A percentile compares a stretch with the other conserved stretches of the same genome.
phyloP scores from a whole-genome alignment of 2,888 invertebrate species.

The Dione juno region DNA sequence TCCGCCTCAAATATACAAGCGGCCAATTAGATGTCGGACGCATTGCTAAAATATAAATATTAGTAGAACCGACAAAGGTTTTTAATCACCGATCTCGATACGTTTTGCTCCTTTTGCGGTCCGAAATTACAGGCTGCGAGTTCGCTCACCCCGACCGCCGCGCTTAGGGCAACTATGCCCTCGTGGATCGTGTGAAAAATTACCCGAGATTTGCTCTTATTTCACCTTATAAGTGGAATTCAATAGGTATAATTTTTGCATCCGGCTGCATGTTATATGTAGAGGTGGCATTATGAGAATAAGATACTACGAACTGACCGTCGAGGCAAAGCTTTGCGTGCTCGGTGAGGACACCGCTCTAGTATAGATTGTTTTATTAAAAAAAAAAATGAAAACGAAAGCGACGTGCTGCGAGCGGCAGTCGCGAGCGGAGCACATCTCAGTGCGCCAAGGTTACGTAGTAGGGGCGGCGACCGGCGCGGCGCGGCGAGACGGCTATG shows the following conservation, averaged over 20 bases:
- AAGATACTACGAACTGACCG: constrained; percentile 42
- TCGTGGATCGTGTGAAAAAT: constrained; percentile 82
- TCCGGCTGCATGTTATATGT: constrained; percentile 62
- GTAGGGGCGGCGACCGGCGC: constrained; percentile 76
- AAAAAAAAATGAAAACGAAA: constrained; percentile 72
- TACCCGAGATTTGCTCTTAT: constrained; percentile 77
- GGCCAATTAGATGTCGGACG: constrained; percentile 82
- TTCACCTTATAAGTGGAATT: constrained; percentile 75
- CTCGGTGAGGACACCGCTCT: constrained; percentile 44
- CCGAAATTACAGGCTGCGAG: constrained; percentile 82
- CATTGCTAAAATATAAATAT: constrained; percentile 83
- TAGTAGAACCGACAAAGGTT: constrained; percentile 84
- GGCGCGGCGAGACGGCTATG: constrained; percentile 66
- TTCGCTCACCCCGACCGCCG: constrained; percentile 79
- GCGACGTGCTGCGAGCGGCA: constrained; percentile 54
- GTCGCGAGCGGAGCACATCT: constrained; percentile 50
- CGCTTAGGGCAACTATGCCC: constrained; percentile 81
- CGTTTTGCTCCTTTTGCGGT: constrained; percentile 82
- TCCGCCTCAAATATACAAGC: constrained; percentile 73
- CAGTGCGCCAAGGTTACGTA: constrained; percentile 70
- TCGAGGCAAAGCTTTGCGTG: constrained; percentile 34
- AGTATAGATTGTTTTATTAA: constrained; percentile 58
- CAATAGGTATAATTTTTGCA: constrained; percentile 76
- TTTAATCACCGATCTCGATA: constrained; percentile 82
- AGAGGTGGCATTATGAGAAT: constrained; percentile 39